Percentiles rank a stretch among this genome's conserved stretches.
phyloP scores from a whole-genome alignment of 2,113 vertebrate species.

The Martes martes region DNA sequence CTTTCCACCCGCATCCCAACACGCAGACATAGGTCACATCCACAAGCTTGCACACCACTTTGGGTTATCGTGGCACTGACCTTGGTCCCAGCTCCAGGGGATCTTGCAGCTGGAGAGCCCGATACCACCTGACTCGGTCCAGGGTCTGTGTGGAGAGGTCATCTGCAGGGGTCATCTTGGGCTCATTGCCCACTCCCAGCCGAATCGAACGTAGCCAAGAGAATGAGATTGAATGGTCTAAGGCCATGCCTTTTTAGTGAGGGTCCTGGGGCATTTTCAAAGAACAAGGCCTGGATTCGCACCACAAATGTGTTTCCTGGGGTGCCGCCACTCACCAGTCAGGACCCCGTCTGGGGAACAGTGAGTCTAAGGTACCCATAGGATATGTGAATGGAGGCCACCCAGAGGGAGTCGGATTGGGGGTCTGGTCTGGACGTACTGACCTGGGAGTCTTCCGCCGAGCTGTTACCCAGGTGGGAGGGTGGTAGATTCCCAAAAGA shows the following conservation, averaged over 20 bases:
- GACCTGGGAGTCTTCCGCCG: not conserved
- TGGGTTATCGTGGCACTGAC: not conserved
- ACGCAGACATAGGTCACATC: not conserved
- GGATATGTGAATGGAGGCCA: not conserved
- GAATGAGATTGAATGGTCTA: not conserved
- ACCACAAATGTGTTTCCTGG: not conserved
- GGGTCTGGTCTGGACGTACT: not conserved
- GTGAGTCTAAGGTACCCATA: not conserved
- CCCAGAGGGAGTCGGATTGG: not conserved
- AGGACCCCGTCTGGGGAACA: not conserved
- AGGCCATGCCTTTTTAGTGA: not conserved
- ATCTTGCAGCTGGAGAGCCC: not conserved
- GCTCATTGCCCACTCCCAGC: no score
- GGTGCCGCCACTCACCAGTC: no score
- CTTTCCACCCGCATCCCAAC: not conserved
- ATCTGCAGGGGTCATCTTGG: not conserved
- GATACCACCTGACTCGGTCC: not conserved
- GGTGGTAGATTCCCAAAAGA: not conserved
- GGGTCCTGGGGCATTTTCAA: not conserved
- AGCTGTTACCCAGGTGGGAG: not conserved
- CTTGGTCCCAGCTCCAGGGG: not conserved
- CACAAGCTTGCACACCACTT: not conserved
- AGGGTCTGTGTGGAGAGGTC: not conserved
- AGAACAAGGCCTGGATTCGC: not conserved
- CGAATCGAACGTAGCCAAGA: not conserved